A percentile compares a stretch with the other conserved stretches of the same genome.
These are phyloP conservation scores for Psilanteris sp. DNA, from an alignment of 1,140 invertebrate genomes.

Conservation along the genomic window DNA sequence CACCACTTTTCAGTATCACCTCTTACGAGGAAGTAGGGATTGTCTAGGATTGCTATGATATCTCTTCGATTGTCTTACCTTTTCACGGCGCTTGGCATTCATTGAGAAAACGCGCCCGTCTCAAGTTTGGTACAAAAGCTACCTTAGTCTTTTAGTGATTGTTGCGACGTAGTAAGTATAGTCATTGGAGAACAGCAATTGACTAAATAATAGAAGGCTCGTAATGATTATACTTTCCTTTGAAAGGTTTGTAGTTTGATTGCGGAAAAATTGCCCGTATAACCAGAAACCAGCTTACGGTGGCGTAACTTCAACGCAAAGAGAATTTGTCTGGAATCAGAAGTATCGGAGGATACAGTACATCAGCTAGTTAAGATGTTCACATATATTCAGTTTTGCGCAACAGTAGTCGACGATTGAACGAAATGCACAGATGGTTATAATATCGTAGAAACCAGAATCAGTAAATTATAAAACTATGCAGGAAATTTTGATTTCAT, in stretches of 20 bases:
- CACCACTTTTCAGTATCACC: constrained; percentile 27
- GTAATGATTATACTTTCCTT: constrained; percentile 39
- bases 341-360: no score
- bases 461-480: no score
- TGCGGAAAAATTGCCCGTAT: constrained; percentile 38
- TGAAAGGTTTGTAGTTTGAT: constrained; percentile 2
- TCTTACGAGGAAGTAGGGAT: constrained; percentile 51
- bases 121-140: constrained; percentile 71
- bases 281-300: constrained; percentile 13
- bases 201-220: constrained; percentile 44
- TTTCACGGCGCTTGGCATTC: constrained; percentile 11
- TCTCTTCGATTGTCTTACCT: constrained; percentile 50
- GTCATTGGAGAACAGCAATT: constrained; percentile 62
- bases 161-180: constrained; percentile 66
- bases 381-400: no score
- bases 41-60: constrained; percentile 61
- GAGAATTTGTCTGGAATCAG: constrained; percentile 2
- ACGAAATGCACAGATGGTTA: no score
- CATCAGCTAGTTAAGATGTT: no score
- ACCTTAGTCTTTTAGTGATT: constrained; percentile 75
- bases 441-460: no score
- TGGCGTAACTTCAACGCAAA: constrained; percentile 14
- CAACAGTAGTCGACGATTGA: no score
- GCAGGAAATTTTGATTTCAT: no score
- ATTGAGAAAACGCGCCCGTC: constrained; percentile 13